These are phyloP conservation scores for Homalodisca vitripennis DNA, from an alignment of 1,140 invertebrate genomes.

Conservation along the genomic window DNA sequence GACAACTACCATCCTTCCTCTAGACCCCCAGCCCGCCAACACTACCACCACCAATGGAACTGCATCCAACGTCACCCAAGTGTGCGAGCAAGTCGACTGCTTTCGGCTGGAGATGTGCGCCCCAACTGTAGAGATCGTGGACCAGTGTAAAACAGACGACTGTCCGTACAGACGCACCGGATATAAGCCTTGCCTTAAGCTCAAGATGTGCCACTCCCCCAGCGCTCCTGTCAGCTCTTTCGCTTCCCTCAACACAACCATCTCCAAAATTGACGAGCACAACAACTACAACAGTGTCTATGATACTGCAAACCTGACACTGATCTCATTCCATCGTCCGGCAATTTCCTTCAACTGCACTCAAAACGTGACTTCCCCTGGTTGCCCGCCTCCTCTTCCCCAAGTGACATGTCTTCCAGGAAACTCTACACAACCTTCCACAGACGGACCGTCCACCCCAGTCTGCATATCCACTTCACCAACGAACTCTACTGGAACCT, in stretches of 20 bases:
- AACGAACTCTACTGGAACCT: no score
- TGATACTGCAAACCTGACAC: conserved; percentile 8
- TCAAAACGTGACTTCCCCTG: background rate
- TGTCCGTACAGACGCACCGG: conserved; percentile 10
- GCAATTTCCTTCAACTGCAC: background rate
- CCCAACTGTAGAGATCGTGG: background rate
- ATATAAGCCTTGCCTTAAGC: background rate
- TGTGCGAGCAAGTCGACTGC: conserved; percentile 8
- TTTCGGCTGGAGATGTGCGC: background rate
- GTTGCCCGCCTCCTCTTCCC: background rate
- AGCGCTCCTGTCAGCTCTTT: conserved; percentile 9
- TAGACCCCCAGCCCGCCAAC: background rate
- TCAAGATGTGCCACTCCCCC: background rate
- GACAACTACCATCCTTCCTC: no score
- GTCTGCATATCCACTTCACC: no score
- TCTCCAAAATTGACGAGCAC: conserved; percentile 13
- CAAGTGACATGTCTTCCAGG: no score
- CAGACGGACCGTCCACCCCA: background rate
- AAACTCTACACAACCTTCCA: background rate
- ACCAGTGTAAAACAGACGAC: background rate
- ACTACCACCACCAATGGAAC: background rate
- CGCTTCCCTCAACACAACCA: conserved; percentile 15
- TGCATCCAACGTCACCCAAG: background rate
- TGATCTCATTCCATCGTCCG: conserved; percentile 9
- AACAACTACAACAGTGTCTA: background rate